phyloP scores from a whole-genome alignment of 2,113 vertebrate species.

The Mobula birostris region DNA sequence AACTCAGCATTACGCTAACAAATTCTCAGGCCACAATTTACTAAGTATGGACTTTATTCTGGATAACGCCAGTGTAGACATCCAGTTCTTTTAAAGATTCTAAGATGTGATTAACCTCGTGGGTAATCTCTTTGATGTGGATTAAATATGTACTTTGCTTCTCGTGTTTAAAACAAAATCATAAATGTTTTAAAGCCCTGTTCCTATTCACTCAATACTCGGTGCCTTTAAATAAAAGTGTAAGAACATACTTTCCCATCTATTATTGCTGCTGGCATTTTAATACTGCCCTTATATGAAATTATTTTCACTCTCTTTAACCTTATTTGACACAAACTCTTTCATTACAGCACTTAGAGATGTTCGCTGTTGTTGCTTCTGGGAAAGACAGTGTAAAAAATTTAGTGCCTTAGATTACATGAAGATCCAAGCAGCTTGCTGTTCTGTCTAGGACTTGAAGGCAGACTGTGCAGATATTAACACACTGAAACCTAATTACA shows the following conservation, averaged over 20 bases:
- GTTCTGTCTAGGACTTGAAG: background rate
- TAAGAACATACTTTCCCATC: background rate
- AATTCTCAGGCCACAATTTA: background rate
- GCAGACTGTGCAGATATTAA: constrained; percentile 11
- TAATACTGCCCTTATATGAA: background rate
- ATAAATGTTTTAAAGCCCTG: background rate
- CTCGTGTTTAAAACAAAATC: background rate
- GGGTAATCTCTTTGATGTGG: background rate
- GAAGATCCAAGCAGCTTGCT: background rate
- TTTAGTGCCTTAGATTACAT: background rate
- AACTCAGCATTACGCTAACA: no score
- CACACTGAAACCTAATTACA: constrained; percentile 14
- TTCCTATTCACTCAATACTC: background rate
- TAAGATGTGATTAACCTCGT: background rate
- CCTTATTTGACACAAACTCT: background rate
- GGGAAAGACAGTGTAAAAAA: background rate
- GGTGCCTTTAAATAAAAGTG: background rate
- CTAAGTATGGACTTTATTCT: background rate
- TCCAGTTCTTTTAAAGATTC: background rate
- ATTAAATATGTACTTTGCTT: background rate
- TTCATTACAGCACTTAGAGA: background rate
- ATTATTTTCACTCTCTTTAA: background rate
- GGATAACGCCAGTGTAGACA: background rate
- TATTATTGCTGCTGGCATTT: background rate
- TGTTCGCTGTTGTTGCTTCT: background rate